A percentile compares a stretch with the other conserved stretches of the same genome.
phyloP scores from a whole-genome alignment of 2,888 invertebrate genomes.

The Microplitis manilae region DNA sequence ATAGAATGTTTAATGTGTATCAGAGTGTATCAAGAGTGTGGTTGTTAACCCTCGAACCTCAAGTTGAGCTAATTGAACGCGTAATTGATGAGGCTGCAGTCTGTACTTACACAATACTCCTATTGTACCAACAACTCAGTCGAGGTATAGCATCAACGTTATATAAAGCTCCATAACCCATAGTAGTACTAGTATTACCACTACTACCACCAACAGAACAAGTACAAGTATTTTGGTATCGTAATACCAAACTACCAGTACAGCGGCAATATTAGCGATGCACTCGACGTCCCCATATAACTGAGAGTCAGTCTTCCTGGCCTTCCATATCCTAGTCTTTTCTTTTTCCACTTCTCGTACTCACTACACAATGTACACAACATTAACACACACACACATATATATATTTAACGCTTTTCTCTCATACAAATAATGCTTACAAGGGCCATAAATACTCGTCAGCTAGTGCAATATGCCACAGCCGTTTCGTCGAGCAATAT shows the following conservation, averaged over 20 bases:
- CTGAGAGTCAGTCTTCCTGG: not conserved
- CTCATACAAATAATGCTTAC: slow-evolving; percentile 65
- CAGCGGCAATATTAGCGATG: slow-evolving; percentile 65
- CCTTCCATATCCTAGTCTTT: not conserved
- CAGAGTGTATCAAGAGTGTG: slow-evolving; percentile 21
- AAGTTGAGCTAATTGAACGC: slow-evolving; percentile 63
- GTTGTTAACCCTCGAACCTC: slow-evolving; percentile 38
- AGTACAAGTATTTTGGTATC: slow-evolving; percentile 35
- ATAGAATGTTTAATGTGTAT: not conserved
- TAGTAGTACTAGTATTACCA: too few species aligned
- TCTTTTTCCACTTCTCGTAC: slow-evolving; percentile 26
- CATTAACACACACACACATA: too few species aligned
- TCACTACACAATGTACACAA: slow-evolving; percentile 32
- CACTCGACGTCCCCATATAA: slow-evolving; percentile 64
- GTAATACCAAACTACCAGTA: slow-evolving; percentile 38
- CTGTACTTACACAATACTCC: slow-evolving; percentile 67
- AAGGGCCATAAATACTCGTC: slow-evolving; percentile 66
- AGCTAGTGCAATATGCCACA: slow-evolving; percentile 63
- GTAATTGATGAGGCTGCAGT: slow-evolving; percentile 67
- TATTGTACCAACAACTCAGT: slow-evolving; percentile 65
- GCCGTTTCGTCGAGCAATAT: slow-evolving; percentile 48
- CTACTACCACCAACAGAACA: not conserved
- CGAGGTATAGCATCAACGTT: slow-evolving; percentile 49
- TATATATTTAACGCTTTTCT: slow-evolving; percentile 26
- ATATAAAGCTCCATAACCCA: too few species aligned